phyloP scores from a whole-genome alignment of 2,888 invertebrate genomes.

The Lacanobia wlatinum region DNA sequence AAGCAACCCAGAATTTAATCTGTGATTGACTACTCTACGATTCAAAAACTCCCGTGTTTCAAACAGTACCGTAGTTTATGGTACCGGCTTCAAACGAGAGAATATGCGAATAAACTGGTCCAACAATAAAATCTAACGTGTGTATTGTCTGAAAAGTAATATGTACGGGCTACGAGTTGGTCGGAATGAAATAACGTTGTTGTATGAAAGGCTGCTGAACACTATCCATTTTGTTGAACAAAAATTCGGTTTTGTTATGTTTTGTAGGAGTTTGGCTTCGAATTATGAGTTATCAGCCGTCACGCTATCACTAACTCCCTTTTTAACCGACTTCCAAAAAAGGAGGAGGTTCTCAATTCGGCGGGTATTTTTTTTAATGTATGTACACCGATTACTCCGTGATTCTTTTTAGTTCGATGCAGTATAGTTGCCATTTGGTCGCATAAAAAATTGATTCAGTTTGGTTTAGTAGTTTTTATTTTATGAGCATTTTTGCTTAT shows the following conservation, averaged over 20 bases:
- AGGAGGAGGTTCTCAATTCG: no score
- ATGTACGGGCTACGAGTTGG: constrained; percentile 6
- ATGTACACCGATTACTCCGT: no score
- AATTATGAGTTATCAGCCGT: no score
- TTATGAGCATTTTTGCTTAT: no score
- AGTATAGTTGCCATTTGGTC: no score
- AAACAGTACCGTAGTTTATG: constrained; percentile 19
- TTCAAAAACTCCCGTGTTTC: constrained; percentile 11
- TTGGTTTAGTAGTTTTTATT: no score
- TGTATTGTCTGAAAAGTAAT: constrained; percentile 26
- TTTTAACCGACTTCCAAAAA: no score
- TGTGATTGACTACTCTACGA: constrained; percentile 15
- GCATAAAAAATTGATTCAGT: no score
- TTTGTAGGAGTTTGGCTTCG: neutral
- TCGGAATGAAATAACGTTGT: constrained; percentile 8
- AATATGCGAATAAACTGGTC: constrained; percentile 12
- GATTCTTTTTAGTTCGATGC: no score
- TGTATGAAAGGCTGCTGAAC: neutral
- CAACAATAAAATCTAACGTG: constrained; percentile 31
- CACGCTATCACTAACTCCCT: no score
- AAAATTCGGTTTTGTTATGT: neutral
- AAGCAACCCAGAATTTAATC: neutral
- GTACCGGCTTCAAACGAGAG: constrained; percentile 1
- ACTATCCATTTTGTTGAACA: neutral
- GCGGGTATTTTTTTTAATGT: no score